Conservation (phyloP, 2,797 vertebrate species). For the Myotis vivesi region DNA sequence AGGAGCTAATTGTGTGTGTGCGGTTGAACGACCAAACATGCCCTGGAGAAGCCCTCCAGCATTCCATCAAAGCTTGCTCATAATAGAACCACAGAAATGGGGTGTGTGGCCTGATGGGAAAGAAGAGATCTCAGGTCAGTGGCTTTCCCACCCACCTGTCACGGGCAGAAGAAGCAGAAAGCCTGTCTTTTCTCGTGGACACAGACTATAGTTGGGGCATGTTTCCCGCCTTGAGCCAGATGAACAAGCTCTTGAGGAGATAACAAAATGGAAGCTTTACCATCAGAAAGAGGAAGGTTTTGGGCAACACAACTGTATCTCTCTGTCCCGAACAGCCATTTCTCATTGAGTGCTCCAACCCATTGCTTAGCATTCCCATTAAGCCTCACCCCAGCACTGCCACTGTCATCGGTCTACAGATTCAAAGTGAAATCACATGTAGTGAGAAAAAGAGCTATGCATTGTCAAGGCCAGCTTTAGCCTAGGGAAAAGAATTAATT, state of each 20-base stretch:
- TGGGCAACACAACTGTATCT: background rate
- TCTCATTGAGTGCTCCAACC: background rate
- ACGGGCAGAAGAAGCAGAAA: background rate
- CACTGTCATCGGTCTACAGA: rapidly evolving
- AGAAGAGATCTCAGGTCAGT: background rate
- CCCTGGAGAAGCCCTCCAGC: background rate
- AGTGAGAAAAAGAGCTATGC: background rate
- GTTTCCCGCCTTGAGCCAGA: background rate
- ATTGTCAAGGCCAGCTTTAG: background rate
- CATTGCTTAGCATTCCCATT: background rate
- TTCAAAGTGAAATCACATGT: background rate
- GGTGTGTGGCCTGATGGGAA: background rate
- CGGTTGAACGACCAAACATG: background rate
- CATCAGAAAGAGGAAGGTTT: background rate
- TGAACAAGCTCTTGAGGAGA: background rate
- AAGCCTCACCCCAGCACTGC: background rate
- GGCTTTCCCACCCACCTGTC: background rate
- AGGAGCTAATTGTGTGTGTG: background rate
- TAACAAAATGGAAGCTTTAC: background rate
- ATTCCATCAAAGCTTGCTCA: background rate
- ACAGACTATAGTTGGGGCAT: rapidly evolving
- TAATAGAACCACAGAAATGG: background rate
- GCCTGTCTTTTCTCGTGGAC: background rate
- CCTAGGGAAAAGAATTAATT: background rate
- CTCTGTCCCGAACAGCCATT: background rate